Conservation (phyloP, 37 sponge, comb jelly and placozoan species). For the Amphimedon queenslandica region DNA sequence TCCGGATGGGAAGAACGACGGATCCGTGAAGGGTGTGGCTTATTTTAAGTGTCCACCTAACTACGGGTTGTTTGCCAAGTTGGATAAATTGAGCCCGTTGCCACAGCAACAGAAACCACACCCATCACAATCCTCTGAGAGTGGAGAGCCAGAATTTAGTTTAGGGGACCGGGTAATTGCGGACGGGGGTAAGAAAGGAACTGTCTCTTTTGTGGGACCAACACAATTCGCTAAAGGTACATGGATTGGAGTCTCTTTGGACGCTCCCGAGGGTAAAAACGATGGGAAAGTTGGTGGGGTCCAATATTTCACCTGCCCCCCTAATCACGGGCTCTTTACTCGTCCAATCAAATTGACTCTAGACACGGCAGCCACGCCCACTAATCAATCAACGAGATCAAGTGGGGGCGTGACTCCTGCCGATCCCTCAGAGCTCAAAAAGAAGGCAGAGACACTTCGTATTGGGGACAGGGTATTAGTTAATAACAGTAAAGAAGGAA, state of each 20-base stretch:
- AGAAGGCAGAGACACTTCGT: slow-evolving; percentile 84
- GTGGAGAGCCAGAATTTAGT: too few relatives aligned
- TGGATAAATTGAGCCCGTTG: slow-evolving; percentile 63
- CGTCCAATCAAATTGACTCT: slow-evolving; percentile 46
- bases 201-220: slow-evolving; percentile 73
- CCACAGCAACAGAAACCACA: neutral
- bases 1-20: slow-evolving; percentile 89
- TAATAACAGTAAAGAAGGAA: slow-evolving; percentile 67
- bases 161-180: slow-evolving; percentile 73
- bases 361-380: too few relatives aligned
- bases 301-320: slow-evolving; percentile 62
- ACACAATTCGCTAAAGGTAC: slow-evolving; percentile 89
- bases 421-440: neutral
- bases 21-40: slow-evolving; percentile 76
- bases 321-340: slow-evolving; percentile 66
- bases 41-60: slow-evolving; percentile 87
- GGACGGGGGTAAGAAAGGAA: slow-evolving; percentile 69
- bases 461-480: slow-evolving; percentile 73
- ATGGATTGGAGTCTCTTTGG: slow-evolving; percentile 91
- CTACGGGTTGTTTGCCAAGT: slow-evolving; percentile 82
- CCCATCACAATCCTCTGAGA: too few relatives aligned
- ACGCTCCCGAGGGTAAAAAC: slow-evolving; percentile 84
- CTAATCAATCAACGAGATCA: neutral
- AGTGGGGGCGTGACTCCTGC: neutral
- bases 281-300: slow-evolving; percentile 83